Percentiles rank a stretch among this genome's conserved stretches.
Evolutionary conservation across 1,140 invertebrate species (phyloP).

Genomic region (Pseudomyrmex gracilis): DNA sequence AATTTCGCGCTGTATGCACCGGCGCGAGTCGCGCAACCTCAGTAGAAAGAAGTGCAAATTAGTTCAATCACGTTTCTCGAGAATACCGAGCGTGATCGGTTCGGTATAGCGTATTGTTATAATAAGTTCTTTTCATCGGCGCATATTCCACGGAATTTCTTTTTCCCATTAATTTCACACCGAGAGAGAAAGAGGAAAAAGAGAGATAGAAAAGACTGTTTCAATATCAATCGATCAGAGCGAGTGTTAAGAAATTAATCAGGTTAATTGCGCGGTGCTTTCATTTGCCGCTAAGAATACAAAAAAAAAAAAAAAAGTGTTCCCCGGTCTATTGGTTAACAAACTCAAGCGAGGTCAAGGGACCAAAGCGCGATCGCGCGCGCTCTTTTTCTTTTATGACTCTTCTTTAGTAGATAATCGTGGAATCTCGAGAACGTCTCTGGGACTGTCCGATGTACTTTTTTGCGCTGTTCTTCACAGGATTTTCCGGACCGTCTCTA

Average conservation of each 20-base stretch:
- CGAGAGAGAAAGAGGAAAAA: no score
- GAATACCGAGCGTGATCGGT: slow-evolving; percentile 44
- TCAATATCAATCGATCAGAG: slow-evolving; percentile 16
- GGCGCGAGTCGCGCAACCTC: background rate
- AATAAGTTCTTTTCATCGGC: slow-evolving; percentile 20
- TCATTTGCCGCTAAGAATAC: slow-evolving; percentile 24
- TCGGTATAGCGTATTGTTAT: slow-evolving; percentile 37
- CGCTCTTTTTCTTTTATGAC: slow-evolving; percentile 32
- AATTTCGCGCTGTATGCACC: background rate
- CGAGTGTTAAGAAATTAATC: slow-evolving; percentile 49
- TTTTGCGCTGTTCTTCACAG: slow-evolving; percentile 1
- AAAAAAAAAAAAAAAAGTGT: slow-evolving; percentile 35
- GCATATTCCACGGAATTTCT: background rate
- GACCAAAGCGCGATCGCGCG: slow-evolving; percentile 46
- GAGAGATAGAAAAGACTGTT: no score
- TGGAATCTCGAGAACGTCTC: slow-evolving; percentile 24
- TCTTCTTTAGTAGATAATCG: slow-evolving; percentile 43
- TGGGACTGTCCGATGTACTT: slow-evolving; percentile 18
- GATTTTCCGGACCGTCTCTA: slow-evolving; percentile 8
- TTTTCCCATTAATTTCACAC: no score
- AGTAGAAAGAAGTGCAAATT: slow-evolving; percentile 21
- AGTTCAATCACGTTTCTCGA: background rate
- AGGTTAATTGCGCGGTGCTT: slow-evolving; percentile 50
- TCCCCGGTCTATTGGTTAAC: slow-evolving; percentile 35
- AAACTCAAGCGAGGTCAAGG: slow-evolving; percentile 13